Percentiles rank a stretch among this genome's conserved stretches.
Conservation (phyloP, 2,888 invertebrate species). For the Crossocerus cetratus region DNA sequence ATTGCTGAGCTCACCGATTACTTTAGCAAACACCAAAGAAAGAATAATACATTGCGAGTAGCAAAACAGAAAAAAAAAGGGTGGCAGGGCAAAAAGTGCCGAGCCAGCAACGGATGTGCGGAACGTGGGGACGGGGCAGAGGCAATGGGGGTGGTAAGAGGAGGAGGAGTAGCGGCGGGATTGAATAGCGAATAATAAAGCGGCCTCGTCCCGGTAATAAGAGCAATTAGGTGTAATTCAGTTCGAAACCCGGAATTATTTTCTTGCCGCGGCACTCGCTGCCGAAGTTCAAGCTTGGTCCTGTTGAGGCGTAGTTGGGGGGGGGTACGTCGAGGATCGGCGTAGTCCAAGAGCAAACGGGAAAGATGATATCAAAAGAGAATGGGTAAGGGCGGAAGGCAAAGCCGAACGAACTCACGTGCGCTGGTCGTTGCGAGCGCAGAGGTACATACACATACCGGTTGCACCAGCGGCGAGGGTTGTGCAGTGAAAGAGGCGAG, state of each 20-base stretch:
- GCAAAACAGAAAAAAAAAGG: background rate
- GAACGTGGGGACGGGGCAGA: conserved; percentile 12
- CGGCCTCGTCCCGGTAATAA: conserved; percentile 64
- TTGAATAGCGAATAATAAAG: conserved; percentile 66
- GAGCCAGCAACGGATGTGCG: conserved; percentile 4
- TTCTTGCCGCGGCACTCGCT: conserved; percentile 52
- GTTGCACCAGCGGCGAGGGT: too few relatives aligned
- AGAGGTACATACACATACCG: background rate
- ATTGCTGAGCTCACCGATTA: too few relatives aligned
- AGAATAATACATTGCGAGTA: background rate
- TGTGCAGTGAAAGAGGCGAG: conserved; percentile 21
- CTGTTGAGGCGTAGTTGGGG: conserved; percentile 5
- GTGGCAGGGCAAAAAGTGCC: background rate
- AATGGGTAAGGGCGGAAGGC: conserved; percentile 20
- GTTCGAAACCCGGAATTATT: conserved; percentile 69
- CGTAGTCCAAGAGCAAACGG: too few relatives aligned
- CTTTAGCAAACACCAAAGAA: too few relatives aligned
- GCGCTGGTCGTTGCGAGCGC: background rate
- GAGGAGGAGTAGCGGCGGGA: too few relatives aligned
- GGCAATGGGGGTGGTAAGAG: conserved; percentile 1
- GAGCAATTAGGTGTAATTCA: conserved; percentile 70
- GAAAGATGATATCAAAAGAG: conserved; percentile 30
- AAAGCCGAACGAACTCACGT: background rate
- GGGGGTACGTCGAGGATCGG: conserved; percentile 4
- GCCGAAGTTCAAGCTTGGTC: conserved; percentile 28